A percentile compares a stretch with the other conserved stretches of the same genome.
phyloP scores from a whole-genome alignment of 2,888 invertebrate species.

The Nemapogon koenigi region DNA sequence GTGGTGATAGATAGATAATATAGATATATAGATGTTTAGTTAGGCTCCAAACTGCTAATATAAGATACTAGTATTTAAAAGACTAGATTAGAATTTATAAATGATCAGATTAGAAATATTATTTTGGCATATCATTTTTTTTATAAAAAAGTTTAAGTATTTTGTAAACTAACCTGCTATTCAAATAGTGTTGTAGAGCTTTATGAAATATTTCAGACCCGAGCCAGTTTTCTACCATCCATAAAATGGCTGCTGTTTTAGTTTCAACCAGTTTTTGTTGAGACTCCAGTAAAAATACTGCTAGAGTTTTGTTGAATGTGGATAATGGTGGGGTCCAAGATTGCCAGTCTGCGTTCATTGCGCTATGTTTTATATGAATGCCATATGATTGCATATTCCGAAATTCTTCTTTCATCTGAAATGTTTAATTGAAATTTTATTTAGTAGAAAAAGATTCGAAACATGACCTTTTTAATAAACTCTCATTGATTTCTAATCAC shows the following conservation, averaged over 20 bases:
- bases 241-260: conserved; percentile 49
- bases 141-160: not conserved
- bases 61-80: no score
- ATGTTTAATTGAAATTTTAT: no score
- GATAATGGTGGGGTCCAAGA: conserved; percentile 35
- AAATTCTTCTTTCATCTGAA: no score
- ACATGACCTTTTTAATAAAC: no score
- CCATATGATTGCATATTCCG: conserved; percentile 29
- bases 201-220: conserved; percentile 36
- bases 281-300: conserved; percentile 36
- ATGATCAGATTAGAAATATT: no score
- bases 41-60: no score
- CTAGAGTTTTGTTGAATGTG: conserved; percentile 36
- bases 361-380: conserved; percentile 38
- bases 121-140: no score
- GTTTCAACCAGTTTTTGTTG: conserved; percentile 40
- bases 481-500: no score
- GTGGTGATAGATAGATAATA: no score
- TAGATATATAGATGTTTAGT: no score
- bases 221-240: conserved; percentile 57
- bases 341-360: conserved; percentile 44
- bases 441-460: no score
- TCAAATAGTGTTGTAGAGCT: conserved; percentile 42
- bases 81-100: no score
- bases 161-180: conserved; percentile 25